phyloP scores from a whole-genome alignment of 2,797 vertebrate genomes.

The Cetoscarus ocellatus region DNA sequence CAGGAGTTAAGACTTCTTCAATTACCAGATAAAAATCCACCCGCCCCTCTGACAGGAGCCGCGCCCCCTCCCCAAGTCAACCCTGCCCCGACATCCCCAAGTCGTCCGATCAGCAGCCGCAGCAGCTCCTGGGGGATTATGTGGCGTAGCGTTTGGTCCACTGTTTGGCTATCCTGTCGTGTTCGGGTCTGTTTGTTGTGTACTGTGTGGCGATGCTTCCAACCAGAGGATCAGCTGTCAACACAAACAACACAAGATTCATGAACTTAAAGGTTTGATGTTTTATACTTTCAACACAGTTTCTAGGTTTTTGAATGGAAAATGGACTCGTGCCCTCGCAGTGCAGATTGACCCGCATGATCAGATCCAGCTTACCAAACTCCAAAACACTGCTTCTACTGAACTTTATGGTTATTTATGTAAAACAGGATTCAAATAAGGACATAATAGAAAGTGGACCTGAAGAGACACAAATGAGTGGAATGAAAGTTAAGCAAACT shows the following conservation, averaged over 20 bases:
- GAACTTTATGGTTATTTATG: too few species aligned
- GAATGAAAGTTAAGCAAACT: too few species aligned
- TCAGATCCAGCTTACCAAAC: too few species aligned
- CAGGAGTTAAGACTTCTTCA: slow-evolving; percentile 89
- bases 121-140: slow-evolving; percentile 82
- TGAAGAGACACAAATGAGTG: too few species aligned
- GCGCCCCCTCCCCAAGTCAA: slow-evolving; percentile 52
- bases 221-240: slow-evolving; percentile 91
- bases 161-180: slow-evolving; percentile 97
- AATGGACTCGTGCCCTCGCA: too few species aligned
- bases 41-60: slow-evolving; percentile 75
- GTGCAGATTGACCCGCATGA: too few species aligned
- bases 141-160: slow-evolving; percentile 98
- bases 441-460: too few species aligned
- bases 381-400: too few species aligned
- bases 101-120: slow-evolving; percentile 82
- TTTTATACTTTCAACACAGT: too few species aligned
- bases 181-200: slow-evolving; percentile 95
- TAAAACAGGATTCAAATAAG: too few species aligned
- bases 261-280: too few species aligned
- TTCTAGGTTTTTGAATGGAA: too few species aligned
- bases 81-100: slow-evolving; percentile 62
- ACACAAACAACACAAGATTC: neutral
- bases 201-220: slow-evolving; percentile 96
- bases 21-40: slow-evolving; percentile 93